Base-by-base conservation (phyloP, 1,140 invertebrate genomes). In the Planococcus citri region DNA sequence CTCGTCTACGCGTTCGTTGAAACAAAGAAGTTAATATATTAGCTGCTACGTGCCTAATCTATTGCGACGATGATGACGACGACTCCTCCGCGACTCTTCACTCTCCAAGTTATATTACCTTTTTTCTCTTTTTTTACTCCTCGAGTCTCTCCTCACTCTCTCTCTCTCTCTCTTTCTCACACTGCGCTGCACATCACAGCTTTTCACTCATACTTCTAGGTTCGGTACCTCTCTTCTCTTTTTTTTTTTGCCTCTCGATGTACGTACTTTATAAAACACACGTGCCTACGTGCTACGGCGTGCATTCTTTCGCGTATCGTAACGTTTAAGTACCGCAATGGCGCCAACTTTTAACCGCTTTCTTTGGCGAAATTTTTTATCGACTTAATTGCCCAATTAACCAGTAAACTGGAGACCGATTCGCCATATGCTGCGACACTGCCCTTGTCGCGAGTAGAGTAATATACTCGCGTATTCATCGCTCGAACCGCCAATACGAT, bases 1-100 rank as follows among this genome's bases (percentile, higher is more conserved):
- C 57, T 60, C 57, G 57, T 22, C n/a, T n/a, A 60, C 21, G 21
- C 22, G 24, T 25, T 24, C 60, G 10, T 14, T 64, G 60, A 64
- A 64, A 64, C 60, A 64, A 64, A 64, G 60, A 64, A 64, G 60
- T 64, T 64, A 25, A 64, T 64, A 27, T 64, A 64, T 64, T 64
- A 64, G 60, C 60, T 20, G 60, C 60, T 64, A 64, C 60, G 60
- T 64, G 60, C 60, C 22, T 64, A 64, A 64, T 64, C 60, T 64
- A 17, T 64, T 64, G 24, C 17, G 17, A 58, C 51, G 51, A 22
- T 6, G 21, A 58, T 17, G 4, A 8, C 51, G 17, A 6, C 4
- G 4, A 4, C 25, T 14, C 8, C 9, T 24, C 25, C 22, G 60
- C 25, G 21, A 17, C 60, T 24, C 20, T 64, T 51, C 41, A 9